phyloP scores from a whole-genome alignment of 2,888 invertebrate species.

The Eudemis profundana region DNA sequence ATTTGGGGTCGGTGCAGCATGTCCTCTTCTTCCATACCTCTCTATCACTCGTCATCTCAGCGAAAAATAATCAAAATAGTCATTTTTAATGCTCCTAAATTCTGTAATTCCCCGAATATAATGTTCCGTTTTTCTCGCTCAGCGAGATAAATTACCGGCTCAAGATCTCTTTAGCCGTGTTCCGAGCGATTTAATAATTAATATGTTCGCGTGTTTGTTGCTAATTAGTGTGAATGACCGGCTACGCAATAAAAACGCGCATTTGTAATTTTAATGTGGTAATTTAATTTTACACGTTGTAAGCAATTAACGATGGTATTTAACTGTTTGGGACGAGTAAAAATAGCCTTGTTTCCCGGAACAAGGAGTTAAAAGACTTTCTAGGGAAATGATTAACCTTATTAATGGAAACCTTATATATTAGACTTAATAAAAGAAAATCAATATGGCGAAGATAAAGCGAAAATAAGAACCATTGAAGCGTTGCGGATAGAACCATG shows the following conservation, averaged over 20 bases:
- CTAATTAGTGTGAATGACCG: conserved; percentile 41
- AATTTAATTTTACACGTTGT: conserved; percentile 25
- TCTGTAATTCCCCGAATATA: neutral
- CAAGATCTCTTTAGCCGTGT: conserved; percentile 5
- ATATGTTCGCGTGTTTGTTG: conserved; percentile 24
- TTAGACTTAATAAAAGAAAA: too few relatives aligned
- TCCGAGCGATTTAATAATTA: conserved; percentile 19
- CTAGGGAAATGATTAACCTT: neutral
- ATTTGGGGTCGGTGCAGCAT: too few relatives aligned
- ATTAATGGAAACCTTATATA: too few relatives aligned
- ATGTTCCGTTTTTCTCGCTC: neutral
- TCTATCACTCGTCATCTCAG: too few relatives aligned
- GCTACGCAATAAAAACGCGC: conserved; percentile 19
- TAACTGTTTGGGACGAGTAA: neutral
- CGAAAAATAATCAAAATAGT: too few relatives aligned
- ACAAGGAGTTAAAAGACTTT: neutral
- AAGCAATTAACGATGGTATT: conserved; percentile 9
- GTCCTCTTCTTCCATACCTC: too few relatives aligned
- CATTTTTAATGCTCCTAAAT: too few relatives aligned
- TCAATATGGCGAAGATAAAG: too few relatives aligned
- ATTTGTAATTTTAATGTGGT: conserved; percentile 28
- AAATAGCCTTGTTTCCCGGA: neutral
- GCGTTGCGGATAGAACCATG: too few relatives aligned
- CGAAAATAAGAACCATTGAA: too few relatives aligned
- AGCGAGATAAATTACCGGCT: neutral